Evolutionary conservation across 2,888 invertebrate genomes (phyloP), one percentile per base, ranked within the genome.

Genomic region (Temnothorax rugatulus): DNA sequence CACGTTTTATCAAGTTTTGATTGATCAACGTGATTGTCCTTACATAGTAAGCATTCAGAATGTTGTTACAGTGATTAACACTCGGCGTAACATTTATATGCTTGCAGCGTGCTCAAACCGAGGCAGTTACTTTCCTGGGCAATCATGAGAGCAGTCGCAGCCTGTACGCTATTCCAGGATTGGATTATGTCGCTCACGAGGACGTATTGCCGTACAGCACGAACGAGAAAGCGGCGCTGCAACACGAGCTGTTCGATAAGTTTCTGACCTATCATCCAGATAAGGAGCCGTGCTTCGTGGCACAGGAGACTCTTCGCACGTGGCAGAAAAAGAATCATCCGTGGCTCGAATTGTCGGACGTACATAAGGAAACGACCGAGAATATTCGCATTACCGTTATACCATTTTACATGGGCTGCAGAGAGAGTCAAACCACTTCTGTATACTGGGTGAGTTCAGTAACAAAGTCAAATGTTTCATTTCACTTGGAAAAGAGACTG

Each of bases 261-360:
- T 99, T 99, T 95, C 96, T 99, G 59, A 96, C 97, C 90, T 96
- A 97, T 93, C 97, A 97, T 90, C 96, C 97, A 0, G 97, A 98
- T 85, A 97, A 96, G 95, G 99, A 98, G 94, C 99, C 99, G 0
- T 97, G 98, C 0, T 99, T 98, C 95, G 96, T 97, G 87, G 97
- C 98, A 0, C 97, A 98, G 95, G 99, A 99, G 93, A 99, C 99
- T 0, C 95, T 99, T 3, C 96, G 97, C 91, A 98, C 98, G 0
- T 99, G 99, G 99, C 99, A 99, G 95, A 98, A 99, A 92, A 99
- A 99, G 94, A 99, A 99, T 95, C 98, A 99, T 94, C 99, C 99
- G 0, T 99, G 99, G 99, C 95, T 99, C 59, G 99, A 99, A 94
- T 95, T 99, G 84, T 99, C 99, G 50, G 99, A 99, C 95, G 99